A percentile compares a stretch with the other conserved stretches of the same genome.
Conservation (phyloP, 2,797 vertebrate species). For the Lepilemur septentrionalis region DNA sequence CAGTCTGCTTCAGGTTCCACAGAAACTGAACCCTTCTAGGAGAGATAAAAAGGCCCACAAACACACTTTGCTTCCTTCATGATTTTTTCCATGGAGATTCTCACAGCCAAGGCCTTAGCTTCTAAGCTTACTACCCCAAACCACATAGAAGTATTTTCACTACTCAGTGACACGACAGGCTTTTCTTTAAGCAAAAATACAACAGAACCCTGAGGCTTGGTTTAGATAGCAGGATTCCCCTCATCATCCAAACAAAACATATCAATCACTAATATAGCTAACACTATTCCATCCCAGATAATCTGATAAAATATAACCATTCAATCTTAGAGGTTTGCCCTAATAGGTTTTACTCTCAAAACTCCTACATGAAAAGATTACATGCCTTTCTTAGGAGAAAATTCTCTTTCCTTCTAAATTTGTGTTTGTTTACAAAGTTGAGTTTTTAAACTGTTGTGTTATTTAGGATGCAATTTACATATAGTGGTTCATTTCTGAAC, state of each 20-base stretch:
- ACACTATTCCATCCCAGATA: not conserved
- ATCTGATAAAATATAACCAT: not conserved
- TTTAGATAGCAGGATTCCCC: not conserved
- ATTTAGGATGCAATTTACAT: not conserved
- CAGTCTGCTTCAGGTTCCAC: not conserved
- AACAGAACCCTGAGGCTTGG: not conserved
- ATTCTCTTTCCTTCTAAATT: not conserved
- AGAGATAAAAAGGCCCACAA: not conserved
- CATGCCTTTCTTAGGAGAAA: not conserved
- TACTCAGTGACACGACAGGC: not conserved
- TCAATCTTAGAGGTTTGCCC: not conserved
- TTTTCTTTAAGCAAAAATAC: not conserved
- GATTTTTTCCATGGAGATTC: not conserved
- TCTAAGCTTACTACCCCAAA: not conserved
- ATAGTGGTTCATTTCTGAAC: slow-evolving; percentile 9
- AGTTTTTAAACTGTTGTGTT: not conserved
- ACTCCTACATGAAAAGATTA: not conserved
- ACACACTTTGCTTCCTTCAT: not conserved
- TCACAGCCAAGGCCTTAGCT: not conserved
- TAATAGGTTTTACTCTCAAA: not conserved
- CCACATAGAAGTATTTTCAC: not conserved
- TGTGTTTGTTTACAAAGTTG: not conserved
- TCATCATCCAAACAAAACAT: not conserved
- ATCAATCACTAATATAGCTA: not conserved
- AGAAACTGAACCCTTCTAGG: not conserved